phyloP scores from a whole-genome alignment of 2,113 vertebrate genomes.

The Physeter macrocephalus region DNA sequence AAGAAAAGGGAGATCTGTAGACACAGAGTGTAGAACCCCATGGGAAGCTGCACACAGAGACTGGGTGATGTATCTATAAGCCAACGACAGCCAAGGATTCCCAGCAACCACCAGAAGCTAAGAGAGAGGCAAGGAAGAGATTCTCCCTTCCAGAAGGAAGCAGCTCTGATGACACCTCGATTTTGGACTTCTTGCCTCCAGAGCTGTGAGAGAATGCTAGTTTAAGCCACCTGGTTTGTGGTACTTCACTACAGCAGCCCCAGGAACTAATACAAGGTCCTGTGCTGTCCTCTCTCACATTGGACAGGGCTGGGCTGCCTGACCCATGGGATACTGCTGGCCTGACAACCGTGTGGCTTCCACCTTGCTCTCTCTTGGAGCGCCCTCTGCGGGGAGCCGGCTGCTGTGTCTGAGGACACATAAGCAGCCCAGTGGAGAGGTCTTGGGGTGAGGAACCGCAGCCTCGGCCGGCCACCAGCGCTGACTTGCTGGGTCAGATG shows the following conservation, averaged over 20 bases:
- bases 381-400: background rate
- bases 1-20: background rate
- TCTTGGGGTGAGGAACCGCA: too few species aligned
- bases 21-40: background rate
- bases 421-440: background rate
- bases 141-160: background rate
- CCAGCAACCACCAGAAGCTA: too few species aligned
- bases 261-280: background rate
- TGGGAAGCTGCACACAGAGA: background rate
- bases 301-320: background rate
- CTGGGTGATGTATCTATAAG: fast-evolving
- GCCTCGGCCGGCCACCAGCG: background rate
- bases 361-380: too few species aligned
- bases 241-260: background rate
- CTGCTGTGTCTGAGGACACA: background rate
- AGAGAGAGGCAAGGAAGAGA: background rate
- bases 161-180: background rate
- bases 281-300: fast-evolving
- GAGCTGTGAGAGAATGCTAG: background rate
- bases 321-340: fast-evolving
- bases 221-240: background rate
- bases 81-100: too few species aligned
- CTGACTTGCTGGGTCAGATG: background rate
- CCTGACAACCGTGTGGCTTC: fast-evolving
- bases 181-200: background rate